These are phyloP conservation scores for Tupiocoris notatus DNA, from an alignment of 2,888 invertebrate species.

Conservation along the genomic window DNA sequence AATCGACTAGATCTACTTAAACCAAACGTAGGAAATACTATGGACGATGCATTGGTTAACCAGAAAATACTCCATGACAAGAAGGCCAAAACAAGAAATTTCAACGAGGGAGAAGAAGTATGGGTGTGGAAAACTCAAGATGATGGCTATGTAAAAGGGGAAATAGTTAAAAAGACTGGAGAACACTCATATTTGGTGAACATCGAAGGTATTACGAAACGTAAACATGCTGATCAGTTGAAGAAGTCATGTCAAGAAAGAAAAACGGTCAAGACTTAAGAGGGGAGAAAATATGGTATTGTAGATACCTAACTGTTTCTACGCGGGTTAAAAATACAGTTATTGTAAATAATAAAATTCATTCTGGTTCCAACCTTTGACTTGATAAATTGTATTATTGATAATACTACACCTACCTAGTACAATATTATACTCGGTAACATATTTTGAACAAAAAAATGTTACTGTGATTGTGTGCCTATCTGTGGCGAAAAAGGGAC, in stretches of 20 bases:
- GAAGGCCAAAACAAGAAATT: not conserved
- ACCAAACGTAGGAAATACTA: not conserved
- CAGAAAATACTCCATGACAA: not conserved
- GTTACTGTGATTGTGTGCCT: no score
- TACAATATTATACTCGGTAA: no score
- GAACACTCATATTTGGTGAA: conserved; percentile 9
- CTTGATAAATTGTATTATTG: no score
- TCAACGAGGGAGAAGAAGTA: not conserved
- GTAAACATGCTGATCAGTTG: conserved; percentile 32
- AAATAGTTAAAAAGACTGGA: not conserved
- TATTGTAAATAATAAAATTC: no score
- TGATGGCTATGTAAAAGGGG: not conserved
- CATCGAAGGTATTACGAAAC: not conserved
- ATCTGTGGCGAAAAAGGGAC: no score
- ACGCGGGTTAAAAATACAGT: no score
- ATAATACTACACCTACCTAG: no score
- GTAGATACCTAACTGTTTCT: no score
- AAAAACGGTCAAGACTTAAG: not conserved
- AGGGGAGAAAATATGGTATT: not conserved
- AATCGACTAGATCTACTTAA: conserved; percentile 46
- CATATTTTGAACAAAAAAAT: no score
- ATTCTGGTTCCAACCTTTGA: no score
- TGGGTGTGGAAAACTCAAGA: not conserved
- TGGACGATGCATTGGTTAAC: not conserved
- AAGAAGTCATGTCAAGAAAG: no score